Base-by-base conservation (phyloP, 2,888 invertebrate species). In the Zygaena filipendulae region DNA sequence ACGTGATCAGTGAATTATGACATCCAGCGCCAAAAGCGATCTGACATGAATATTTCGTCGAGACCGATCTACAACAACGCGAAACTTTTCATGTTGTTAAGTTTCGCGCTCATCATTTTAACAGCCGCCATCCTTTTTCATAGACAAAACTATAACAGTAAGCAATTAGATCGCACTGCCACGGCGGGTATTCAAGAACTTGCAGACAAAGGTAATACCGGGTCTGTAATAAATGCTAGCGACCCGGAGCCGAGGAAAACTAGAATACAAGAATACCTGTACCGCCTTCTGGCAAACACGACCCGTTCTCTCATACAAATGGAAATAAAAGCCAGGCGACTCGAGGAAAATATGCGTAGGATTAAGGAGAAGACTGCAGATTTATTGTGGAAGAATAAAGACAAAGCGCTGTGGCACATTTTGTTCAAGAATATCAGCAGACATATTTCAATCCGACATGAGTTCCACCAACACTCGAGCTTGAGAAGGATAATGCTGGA, bases 281-380 rank as follows among this genome's bases (percentile, higher is more conserved):
- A 80, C 67, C 67, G 74, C 35, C 72, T 81, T 49, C 60, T 81
- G 63, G 80, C 79, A 63, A 81, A 81, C 69, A 79, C 80, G 49
- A 81, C 80, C 48, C 79, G 79, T 47, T 80, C 80, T 38, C 77
- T 81, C 59, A 81, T 81, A 74, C 80, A 80, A 64, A 81, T 81
- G 81, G 81, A 81, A 70, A 81, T 81, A 70, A 80, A 81, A 64
- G 81, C 81, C 36, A 68, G 81, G 60, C 58, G 81, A 63, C 69
- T 81, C 45, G 72, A 81, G 58, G 81, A 81, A 75, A 81, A 81
- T 70, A 80, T 81, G 68, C 79, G 79, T 56, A 69, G 80, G 67
- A 81, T 81, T 68, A 79, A 75, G 56, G 81, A 81, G 62, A 77
- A 71, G 60, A 81, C 81, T 53, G 68, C 74, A 50, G 80, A 79